Evolutionary conservation across 2,113 vertebrate genomes (phyloP).

Genomic region (Aptenodytes patagonicus): DNA sequence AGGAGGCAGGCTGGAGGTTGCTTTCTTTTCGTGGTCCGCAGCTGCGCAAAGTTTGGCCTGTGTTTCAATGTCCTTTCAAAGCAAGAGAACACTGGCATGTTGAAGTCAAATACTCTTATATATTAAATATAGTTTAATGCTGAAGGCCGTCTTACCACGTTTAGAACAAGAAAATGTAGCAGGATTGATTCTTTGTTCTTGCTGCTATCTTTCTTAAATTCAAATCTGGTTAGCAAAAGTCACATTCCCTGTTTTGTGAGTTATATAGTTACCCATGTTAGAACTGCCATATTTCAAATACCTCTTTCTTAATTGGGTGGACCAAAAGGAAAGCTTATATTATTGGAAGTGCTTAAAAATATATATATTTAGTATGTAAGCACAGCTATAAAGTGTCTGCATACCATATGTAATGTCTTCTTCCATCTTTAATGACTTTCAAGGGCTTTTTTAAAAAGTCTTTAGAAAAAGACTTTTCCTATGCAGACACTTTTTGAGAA

Average conservation of each 20-base stretch:
- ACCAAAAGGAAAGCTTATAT: background rate
- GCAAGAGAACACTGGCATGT: accelerated
- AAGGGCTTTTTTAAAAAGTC: background rate
- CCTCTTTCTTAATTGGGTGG: background rate
- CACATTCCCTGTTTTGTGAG: background rate
- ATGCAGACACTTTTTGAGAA: no score
- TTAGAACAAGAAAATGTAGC: background rate
- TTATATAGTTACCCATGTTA: background rate
- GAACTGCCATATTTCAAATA: background rate
- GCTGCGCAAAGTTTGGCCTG: background rate
- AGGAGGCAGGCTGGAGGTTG: accelerated
- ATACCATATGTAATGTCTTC: background rate
- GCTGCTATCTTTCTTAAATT: background rate
- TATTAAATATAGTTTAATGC: no score
- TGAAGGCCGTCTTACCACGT: accelerated
- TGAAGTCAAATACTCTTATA: no score
- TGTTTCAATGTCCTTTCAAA: accelerated
- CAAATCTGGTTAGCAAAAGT: background rate
- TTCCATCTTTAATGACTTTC: background rate
- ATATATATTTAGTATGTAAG: background rate
- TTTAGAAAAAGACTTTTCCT: background rate
- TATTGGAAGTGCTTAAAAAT: background rate
- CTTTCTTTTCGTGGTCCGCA: accelerated
- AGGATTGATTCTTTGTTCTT: background rate
- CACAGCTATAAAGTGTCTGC: background rate